Evolutionary conservation across 1,140 invertebrate species (phyloP), one percentile per base, ranked within the genome.

Genomic region (Dendroctonus ponderosae): DNA sequence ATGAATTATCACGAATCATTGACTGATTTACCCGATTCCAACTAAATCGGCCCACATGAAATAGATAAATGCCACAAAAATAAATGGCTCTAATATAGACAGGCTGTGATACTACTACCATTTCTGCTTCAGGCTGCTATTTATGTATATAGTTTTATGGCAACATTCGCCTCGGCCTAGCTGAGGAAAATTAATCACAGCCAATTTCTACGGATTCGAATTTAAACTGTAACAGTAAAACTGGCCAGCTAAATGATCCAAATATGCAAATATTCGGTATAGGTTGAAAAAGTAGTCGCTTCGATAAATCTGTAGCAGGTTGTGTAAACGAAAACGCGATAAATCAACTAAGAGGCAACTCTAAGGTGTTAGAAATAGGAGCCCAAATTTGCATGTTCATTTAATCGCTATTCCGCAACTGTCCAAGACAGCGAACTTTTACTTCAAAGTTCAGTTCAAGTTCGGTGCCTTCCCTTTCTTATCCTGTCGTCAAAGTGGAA

Each of bases 211-310:
- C 38, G 37, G 48, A 50, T 51, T 41, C 26, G 8, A 15, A n/a
- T 61, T 49, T 49, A 61, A 51, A 51, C 15, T 39, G 44, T 61
- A 61, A 11, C 56, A 46, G 56, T 46, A 44, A 56, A 56, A 7
- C 26, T 14, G 53, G 40, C 14, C 5, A 11, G 53, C 14, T 56
- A 40, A 56, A 56, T 56, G 53, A 9, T 40, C 14, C 53, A 39
- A 56, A 56, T 39, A 56, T 56, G 53, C 53, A 11, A 56, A 56
- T 51, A 51, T 12, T n/a, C 11, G 14, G 14, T 5, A n/a, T 0
- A 12, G 11, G 15, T 26, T 51, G 15, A 51, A 51, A 51, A 51
- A 51, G 15, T 26, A 51, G 50, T 15, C 11, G 11, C 7, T 11
- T 26, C 15, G 5, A 51, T 51, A 51, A 51, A 51, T 51, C 15